phyloP scores from a whole-genome alignment of 2,113 vertebrate species.

The Notarius lentiginosus region DNA sequence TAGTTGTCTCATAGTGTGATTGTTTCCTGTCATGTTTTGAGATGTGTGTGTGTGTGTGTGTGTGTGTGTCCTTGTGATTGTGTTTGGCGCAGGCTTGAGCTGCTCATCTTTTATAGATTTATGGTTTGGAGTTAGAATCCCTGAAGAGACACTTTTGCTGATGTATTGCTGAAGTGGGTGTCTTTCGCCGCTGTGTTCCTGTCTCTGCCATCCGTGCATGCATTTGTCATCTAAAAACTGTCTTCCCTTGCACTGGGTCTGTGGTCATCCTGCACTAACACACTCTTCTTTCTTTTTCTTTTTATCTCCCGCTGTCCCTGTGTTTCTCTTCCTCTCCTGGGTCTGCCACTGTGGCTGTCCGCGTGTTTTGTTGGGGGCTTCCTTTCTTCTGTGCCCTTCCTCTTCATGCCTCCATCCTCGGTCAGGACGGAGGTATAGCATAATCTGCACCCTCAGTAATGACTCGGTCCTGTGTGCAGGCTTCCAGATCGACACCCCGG shows the following conservation, averaged over 20 bases:
- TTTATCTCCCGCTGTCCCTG: conserved; percentile 23
- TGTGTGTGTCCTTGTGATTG: too few relatives aligned
- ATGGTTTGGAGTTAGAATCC: not conserved
- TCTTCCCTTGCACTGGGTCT: conserved; percentile 21
- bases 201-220: not conserved
- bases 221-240: not conserved
- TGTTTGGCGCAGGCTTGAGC: not conserved
- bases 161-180: not conserved
- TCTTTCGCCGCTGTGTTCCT: not conserved
- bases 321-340: conserved; percentile 38
- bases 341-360: conserved; percentile 40
- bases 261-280: conserved; percentile 44
- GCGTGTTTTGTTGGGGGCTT: conserved; percentile 36
- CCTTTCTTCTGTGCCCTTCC: conserved; percentile 30
- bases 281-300: conserved; percentile 17
- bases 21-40: not conserved
- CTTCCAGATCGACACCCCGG: conserved; percentile 97
- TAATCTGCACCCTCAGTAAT: conserved; percentile 92
- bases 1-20: not conserved
- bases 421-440: conserved; percentile 92
- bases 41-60: not conserved
- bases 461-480: conserved; percentile 96
- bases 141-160: not conserved
- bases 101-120: not conserved
- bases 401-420: conserved; percentile 59